Evolutionary conservation across 2,888 invertebrate genomes (phyloP).

Genomic region (Macaria liturata): DNA sequence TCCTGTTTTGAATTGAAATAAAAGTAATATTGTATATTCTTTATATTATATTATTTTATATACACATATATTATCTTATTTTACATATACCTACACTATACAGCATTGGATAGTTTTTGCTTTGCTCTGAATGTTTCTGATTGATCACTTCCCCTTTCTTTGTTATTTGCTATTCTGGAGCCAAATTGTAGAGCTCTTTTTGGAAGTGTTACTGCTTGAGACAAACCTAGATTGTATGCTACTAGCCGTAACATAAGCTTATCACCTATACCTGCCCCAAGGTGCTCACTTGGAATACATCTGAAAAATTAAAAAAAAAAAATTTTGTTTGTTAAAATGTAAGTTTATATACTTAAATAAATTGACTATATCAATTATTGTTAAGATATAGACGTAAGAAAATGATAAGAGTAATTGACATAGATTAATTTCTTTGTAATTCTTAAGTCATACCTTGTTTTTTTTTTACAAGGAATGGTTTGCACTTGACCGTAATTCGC

Average conservation of each 20-base stretch:
- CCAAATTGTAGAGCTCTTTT: slow-evolving; percentile 99
- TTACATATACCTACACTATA: neutral
- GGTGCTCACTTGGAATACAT: slow-evolving; percentile 81
- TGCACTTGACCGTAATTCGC: too few species aligned
- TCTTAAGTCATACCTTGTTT: too few species aligned
- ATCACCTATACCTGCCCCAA: slow-evolving; percentile 94
- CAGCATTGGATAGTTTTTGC: neutral
- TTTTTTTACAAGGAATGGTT: too few species aligned
- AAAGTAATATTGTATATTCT: too few species aligned
- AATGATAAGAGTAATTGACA: too few species aligned
- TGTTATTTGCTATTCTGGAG: slow-evolving; percentile 95
- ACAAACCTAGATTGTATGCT: slow-evolving; percentile 87
- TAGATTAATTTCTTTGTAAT: too few species aligned
- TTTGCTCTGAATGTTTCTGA: slow-evolving; percentile 74
- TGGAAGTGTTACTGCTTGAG: slow-evolving; percentile 86
- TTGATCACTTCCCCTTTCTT: slow-evolving; percentile 92
- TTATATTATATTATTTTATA: too few species aligned
- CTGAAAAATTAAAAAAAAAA: slow-evolving; percentile 56
- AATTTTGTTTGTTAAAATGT: too few species aligned
- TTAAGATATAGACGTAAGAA: too few species aligned
- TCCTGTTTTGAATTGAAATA: too few species aligned
- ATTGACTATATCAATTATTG: too few species aligned
- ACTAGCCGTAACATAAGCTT: slow-evolving; percentile 92
- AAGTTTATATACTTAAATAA: too few species aligned
- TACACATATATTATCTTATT: neutral